Evolutionary conservation across 2,113 vertebrate species (phyloP), one percentile per base, ranked within the genome.

Genomic region (Xyliphius kryptos): DNA sequence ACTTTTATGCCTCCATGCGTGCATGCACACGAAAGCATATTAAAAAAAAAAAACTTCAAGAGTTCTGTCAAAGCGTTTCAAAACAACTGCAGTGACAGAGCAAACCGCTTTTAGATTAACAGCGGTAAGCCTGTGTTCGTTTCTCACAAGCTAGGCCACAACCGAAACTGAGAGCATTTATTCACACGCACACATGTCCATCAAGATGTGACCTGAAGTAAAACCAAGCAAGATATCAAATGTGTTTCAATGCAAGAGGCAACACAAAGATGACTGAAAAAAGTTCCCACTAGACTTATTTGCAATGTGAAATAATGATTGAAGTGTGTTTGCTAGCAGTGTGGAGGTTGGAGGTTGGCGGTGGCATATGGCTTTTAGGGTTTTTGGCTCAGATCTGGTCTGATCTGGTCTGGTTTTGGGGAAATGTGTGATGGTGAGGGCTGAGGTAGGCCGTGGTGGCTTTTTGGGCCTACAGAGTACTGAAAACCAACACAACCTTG

Each of bases 351-450:
- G 76, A 84, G 79, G 76, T 79, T 75, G 69, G 50, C 54, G 74
- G 75, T 76, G 76, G 80, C 52, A 40, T 37, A 63, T 47, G 59
- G 77, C 61, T 79, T 82, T 83, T 77, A 74, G 79, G 78, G 74
- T 78, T 76, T 78, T 70, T 70, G 73, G 73, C 81, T 78, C 80
- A 73, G 81, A 69, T 72, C 72, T 72, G 75, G 57, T 74, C 61
- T 63, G 72, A 55, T 86, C 78, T 82, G 80, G 77, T 67, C 63
- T 75, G 63, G 61, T 69, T 63, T 74, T 71, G 68, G 63, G 73
- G 69, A 67, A 66, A 41, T 55, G 58, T 44, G 69, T 68, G 56
- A 59, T 64, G 66, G 77, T 58, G 65, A 76, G 67, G 32, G 54
- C 60, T 68, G 74, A 70, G 74, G 67, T 74, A 47, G 53, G 62